Percentiles rank a stretch among this genome's conserved stretches.
phyloP scores from a whole-genome alignment of 2,888 invertebrate genomes.

The Heliothis peltigera region DNA sequence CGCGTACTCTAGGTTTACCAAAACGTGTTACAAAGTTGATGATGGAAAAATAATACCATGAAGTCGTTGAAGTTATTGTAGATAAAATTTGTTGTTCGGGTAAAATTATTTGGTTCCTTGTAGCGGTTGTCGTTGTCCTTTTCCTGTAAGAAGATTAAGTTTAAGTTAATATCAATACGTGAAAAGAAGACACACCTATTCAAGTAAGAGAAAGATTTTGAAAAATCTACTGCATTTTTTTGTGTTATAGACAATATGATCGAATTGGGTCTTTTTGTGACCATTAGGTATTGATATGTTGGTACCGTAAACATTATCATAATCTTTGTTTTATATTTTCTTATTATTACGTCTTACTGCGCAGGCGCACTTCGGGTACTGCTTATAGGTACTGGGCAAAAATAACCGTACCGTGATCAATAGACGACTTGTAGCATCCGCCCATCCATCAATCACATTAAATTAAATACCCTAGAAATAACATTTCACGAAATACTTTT shows the following conservation, averaged over 20 bases:
- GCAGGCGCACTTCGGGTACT: background rate
- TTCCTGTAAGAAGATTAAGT: background rate
- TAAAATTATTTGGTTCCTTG: background rate
- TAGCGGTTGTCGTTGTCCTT: background rate
- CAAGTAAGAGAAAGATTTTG: too few relatives aligned
- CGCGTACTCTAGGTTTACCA: slow-evolving; percentile 36
- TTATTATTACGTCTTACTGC: background rate
- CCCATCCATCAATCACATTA: slow-evolving; percentile 37
- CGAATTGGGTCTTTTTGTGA: background rate
- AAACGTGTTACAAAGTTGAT: slow-evolving; percentile 18
- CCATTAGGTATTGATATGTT: too few relatives aligned
- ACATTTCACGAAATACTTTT: slow-evolving; percentile 43
- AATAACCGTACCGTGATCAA: slow-evolving; percentile 20
- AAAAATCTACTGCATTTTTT: too few relatives aligned
- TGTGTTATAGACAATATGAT: background rate
- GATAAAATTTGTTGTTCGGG: background rate
- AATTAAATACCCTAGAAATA: slow-evolving; percentile 38
- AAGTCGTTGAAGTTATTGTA: background rate
- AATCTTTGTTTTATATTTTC: too few relatives aligned
- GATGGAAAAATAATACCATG: slow-evolving; percentile 25
- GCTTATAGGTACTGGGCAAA: too few relatives aligned
- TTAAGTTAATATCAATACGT: background rate
- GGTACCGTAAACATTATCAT: too few relatives aligned
- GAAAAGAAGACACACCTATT: too few relatives aligned
- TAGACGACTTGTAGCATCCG: slow-evolving; percentile 26